A percentile compares a stretch with the other conserved stretches of the same genome.
phyloP scores from a whole-genome alignment of 2,113 vertebrate genomes.

The Microcebus lehilahytsara region DNA sequence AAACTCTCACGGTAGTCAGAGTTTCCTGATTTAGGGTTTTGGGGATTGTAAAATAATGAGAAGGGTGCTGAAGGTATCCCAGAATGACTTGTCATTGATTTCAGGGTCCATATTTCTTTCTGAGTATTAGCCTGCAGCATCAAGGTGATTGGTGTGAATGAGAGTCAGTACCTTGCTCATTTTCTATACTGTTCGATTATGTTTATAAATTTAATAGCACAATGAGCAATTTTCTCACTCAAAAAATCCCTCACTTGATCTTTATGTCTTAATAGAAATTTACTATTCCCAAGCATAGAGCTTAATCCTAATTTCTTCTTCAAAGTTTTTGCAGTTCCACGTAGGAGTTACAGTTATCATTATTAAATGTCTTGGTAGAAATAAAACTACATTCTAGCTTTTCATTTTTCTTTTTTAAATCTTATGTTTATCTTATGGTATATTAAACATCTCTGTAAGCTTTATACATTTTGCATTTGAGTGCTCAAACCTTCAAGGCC shows the following conservation, averaged over 20 bases:
- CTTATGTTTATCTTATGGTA: neutral
- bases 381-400: neutral
- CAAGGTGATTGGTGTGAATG: neutral
- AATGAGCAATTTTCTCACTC: neutral
- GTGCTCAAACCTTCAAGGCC: neutral
- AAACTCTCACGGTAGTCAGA: constrained; percentile 13
- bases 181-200: constrained; percentile 16
- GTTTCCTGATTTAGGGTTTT: constrained; percentile 18
- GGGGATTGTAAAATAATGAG: neutral
- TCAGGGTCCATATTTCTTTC: constrained; percentile 1
- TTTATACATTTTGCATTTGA: neutral
- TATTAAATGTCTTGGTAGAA: constrained; percentile 43
- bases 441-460: neutral
- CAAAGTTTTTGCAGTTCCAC: neutral
- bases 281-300: neutral
- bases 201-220: neutral
- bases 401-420: neutral
- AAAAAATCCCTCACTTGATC: neutral
- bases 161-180: neutral
- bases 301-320: neutral
- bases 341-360: neutral
- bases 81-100: constrained; percentile 41
- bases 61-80: neutral
- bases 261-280: constrained; percentile 23
- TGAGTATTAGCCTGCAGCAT: neutral